phyloP scores from a whole-genome alignment of 1,140 invertebrate genomes.

The Littorina saxatilis region DNA sequence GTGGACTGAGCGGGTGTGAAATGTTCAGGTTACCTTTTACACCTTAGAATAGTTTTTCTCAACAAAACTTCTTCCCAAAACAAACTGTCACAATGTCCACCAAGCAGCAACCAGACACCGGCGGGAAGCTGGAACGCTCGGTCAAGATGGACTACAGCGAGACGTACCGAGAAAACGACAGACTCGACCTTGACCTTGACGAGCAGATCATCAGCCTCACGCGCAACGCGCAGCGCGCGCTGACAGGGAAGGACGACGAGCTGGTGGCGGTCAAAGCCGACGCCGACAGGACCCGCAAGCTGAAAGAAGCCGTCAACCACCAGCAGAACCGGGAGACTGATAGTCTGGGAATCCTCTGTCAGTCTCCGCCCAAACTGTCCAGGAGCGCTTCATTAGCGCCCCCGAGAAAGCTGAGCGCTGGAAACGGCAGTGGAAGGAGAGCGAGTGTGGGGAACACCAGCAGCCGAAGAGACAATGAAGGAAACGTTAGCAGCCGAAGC shows the following conservation, averaged over 20 bases:
- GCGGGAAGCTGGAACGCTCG: background rate
- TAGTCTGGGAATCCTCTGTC: background rate
- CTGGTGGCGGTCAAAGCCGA: constrained; percentile 26
- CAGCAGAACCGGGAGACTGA: background rate
- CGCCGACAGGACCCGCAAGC: constrained; percentile 17
- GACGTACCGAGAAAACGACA: constrained; percentile 28
- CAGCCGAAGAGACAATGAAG: too few relatives aligned
- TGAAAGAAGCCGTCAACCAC: constrained; percentile 23
- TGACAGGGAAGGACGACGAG: constrained; percentile 6
- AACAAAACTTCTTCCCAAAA: too few relatives aligned
- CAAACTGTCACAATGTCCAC: too few relatives aligned
- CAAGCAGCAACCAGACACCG: background rate
- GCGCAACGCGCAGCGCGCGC: background rate
- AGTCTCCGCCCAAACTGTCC: background rate
- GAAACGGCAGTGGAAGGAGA: background rate
- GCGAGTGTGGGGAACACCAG: background rate
- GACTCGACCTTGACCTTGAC: constrained; percentile 20
- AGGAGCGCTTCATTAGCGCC: too few relatives aligned
- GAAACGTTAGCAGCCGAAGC: too few relatives aligned
- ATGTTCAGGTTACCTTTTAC: too few relatives aligned
- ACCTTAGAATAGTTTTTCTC: too few relatives aligned
- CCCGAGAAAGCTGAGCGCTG: background rate
- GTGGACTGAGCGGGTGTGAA: too few relatives aligned
- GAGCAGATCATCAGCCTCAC: constrained; percentile 9
- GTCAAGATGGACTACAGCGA: constrained; percentile 35